A percentile compares a stretch with the other conserved stretches of the same genome.
Conservation (phyloP, 1,140 invertebrate species). For the Nomia melanderi region DNA sequence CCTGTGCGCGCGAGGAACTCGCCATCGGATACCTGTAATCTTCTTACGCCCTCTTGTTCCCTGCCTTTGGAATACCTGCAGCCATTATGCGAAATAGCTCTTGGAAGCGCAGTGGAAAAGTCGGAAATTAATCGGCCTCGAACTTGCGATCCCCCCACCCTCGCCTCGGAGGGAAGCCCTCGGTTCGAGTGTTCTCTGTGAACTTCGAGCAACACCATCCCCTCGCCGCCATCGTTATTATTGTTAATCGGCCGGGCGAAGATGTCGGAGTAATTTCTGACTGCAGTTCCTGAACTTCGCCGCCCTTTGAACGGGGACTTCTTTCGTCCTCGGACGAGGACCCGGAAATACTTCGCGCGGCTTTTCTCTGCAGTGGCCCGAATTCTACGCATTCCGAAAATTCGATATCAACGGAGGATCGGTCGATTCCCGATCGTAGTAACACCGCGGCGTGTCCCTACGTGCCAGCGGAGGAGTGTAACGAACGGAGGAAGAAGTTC, state of each 20-base stretch:
- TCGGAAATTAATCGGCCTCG: slow-evolving; percentile 15
- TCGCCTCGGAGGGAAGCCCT: not conserved
- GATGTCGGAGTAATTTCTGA: not conserved
- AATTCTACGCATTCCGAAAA: not conserved
- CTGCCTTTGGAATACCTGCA: not conserved
- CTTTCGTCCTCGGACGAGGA: not conserved
- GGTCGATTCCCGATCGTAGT: not conserved
- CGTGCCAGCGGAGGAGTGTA: slow-evolving; percentile 29
- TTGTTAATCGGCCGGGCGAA: slow-evolving; percentile 4
- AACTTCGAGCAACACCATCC: slow-evolving; percentile 2
- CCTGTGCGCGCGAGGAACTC: too few relatives aligned
- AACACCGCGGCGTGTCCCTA: not conserved
- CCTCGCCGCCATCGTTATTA: not conserved
- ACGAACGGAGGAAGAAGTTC: slow-evolving; percentile 37
- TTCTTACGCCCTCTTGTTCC: not conserved
- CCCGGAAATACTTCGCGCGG: not conserved
- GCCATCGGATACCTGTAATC: slow-evolving; percentile 20
- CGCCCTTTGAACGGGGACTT: not conserved
- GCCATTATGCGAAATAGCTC: not conserved
- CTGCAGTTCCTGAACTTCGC: not conserved
- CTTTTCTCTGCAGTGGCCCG: not conserved
- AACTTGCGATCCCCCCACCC: not conserved
- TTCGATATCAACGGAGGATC: too few relatives aligned
- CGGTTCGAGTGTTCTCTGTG: not conserved
- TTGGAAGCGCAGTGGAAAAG: not conserved